Percentiles rank a stretch among this genome's conserved stretches.
These are phyloP conservation scores for Phalacrocorax pelagicus DNA, from an alignment of 2,113 vertebrate species.

Conservation along the genomic window DNA sequence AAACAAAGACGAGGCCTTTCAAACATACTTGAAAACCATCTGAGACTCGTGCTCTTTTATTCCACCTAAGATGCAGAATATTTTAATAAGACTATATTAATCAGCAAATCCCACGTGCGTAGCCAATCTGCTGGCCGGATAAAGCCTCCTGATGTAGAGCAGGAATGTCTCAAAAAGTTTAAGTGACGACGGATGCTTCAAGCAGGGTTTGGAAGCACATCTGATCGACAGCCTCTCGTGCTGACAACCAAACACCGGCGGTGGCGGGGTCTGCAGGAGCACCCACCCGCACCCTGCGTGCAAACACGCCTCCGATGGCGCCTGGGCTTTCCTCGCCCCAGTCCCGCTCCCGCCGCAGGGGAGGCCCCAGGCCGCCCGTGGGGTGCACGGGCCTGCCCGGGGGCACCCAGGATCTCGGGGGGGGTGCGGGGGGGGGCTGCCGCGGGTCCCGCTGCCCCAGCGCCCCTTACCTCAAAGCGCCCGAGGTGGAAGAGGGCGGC, in stretches of 20 bases:
- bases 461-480: conserved; percentile 73
- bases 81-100: background rate
- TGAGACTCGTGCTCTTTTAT: rapidly evolving
- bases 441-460: background rate
- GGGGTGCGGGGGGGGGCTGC: background rate
- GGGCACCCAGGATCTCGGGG: background rate
- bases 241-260: rapidly evolving
- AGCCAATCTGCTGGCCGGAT: background rate
- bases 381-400: background rate
- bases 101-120: rapidly evolving
- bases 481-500: conserved; percentile 86
- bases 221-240: background rate
- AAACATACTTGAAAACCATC: background rate
- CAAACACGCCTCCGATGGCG: too few species aligned
- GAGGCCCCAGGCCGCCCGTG: background rate
- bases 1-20: background rate
- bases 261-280: rapidly evolving
- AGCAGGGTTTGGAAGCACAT: background rate
- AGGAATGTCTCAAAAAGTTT: background rate
- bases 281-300: too few species aligned
- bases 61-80: background rate
- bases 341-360: rapidly evolving
- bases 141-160: background rate
- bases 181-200: background rate
- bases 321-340: background rate